Percentiles rank a stretch among this genome's conserved stretches.
Conservation (phyloP, 2,113 vertebrate species). For the Antidorcas marsupialis region DNA sequence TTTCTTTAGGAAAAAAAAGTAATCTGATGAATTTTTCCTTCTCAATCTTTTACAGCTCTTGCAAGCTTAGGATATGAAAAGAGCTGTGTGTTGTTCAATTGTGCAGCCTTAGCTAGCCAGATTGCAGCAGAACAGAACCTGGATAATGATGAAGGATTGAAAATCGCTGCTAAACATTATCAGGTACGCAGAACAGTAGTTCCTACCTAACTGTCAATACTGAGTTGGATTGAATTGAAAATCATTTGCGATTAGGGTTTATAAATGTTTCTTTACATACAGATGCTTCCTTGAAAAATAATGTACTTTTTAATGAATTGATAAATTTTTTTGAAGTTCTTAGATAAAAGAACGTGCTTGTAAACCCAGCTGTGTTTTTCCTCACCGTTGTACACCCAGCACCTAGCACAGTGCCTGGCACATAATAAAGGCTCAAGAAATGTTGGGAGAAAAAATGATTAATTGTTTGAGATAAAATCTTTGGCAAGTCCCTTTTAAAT, state of each 20-base stretch:
- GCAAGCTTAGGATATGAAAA: conserved; percentile 98
- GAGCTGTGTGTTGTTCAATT: conserved; percentile 97
- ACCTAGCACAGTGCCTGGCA: conserved; percentile 60
- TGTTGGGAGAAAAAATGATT: conserved; percentile 10
- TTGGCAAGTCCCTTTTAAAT: not conserved
- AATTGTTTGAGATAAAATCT: not conserved
- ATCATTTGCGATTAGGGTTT: conserved; percentile 17
- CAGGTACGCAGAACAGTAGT: conserved; percentile 84
- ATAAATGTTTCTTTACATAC: not conserved
- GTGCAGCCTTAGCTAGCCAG: conserved; percentile 95
- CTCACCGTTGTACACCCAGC: not conserved
- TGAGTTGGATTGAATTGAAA: not conserved
- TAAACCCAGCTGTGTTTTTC: not conserved
- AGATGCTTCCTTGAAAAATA: not conserved
- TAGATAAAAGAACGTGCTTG: not conserved
- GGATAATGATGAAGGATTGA: conserved; percentile 96
- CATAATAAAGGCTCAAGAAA: conserved; percentile 20
- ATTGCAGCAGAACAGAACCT: conserved; percentile 97
- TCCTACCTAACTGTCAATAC: not conserved
- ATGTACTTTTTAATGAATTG: not conserved
- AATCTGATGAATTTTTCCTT: conserved; percentile 46
- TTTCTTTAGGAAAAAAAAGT: conserved; percentile 34
- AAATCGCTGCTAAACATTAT: conserved; percentile 94
- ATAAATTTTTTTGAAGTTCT: not conserved
- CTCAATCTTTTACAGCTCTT: conserved; percentile 85